phyloP scores from a whole-genome alignment of 2,888 invertebrate genomes.

The Cataglyphis cursor region DNA sequence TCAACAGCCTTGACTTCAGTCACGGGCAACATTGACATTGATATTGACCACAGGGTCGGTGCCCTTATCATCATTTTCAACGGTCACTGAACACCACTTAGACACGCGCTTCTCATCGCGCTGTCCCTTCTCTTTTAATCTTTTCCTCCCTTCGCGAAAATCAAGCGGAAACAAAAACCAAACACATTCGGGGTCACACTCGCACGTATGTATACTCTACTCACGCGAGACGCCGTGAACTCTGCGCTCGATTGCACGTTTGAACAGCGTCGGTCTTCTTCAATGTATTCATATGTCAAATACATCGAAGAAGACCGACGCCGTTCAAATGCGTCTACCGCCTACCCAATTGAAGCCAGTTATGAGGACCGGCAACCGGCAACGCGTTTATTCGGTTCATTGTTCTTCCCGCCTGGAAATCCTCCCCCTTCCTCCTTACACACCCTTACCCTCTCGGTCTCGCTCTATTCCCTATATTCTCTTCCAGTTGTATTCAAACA shows the following conservation, averaged over 20 bases:
- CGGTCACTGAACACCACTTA: conserved; percentile 55
- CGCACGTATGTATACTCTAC: background rate
- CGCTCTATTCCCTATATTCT: conserved; percentile 46
- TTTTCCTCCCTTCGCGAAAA: background rate
- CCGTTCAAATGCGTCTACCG: conserved; percentile 71
- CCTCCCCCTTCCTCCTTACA: conserved; percentile 48
- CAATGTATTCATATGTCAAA: too few species aligned
- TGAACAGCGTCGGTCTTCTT: too few species aligned
- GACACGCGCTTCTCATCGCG: conserved; percentile 63
- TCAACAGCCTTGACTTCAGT: conserved; percentile 96
- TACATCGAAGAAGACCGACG: conserved; percentile 52
- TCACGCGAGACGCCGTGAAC: conserved; percentile 21
- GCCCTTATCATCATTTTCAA: conserved; percentile 6
- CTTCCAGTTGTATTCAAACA: conserved; percentile 71
- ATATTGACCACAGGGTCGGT: background rate
- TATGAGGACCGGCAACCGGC: conserved; percentile 28
- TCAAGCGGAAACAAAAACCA: conserved; percentile 18
- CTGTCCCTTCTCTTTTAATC: conserved; percentile 7
- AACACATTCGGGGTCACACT: conserved; percentile 35
- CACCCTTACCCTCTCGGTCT: conserved; percentile 35
- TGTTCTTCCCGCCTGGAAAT: conserved; percentile 50
- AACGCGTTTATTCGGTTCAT: conserved; percentile 60
- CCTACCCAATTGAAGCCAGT: conserved; percentile 75
- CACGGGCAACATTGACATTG: conserved; percentile 90
- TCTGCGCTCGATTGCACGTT: background rate